These are phyloP conservation scores for Brachyistius frenatus DNA, from an alignment of 2,113 vertebrate genomes.

Conservation along the genomic window DNA sequence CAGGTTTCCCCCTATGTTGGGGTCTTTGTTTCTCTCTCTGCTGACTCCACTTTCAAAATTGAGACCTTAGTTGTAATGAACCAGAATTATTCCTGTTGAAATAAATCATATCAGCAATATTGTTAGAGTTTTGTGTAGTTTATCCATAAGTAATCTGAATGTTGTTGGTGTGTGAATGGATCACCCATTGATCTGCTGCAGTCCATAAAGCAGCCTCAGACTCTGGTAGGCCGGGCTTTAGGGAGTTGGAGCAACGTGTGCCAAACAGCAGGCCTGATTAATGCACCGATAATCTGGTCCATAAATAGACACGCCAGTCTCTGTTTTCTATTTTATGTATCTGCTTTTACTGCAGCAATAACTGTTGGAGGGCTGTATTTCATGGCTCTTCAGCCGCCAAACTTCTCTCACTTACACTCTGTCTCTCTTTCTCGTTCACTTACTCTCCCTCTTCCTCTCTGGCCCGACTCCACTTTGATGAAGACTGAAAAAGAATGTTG, in stretches of 20 bases:
- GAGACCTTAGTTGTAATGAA: neutral
- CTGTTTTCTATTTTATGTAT: constrained; percentile 85
- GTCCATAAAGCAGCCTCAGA: constrained; percentile 73
- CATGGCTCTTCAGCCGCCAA: constrained; percentile 75
- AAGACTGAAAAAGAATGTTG: constrained; percentile 67
- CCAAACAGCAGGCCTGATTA: constrained; percentile 82
- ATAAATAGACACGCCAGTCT: constrained; percentile 83
- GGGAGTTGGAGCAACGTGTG: constrained; percentile 57
- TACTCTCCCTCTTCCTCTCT: constrained; percentile 45
- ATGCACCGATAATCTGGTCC: constrained; percentile 83
- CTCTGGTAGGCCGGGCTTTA: constrained; percentile 54
- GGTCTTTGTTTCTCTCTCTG: no score
- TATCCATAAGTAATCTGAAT: constrained; percentile 48
- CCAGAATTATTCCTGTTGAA: constrained; percentile 15
- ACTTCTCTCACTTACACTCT: constrained; percentile 71
- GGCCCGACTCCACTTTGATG: constrained; percentile 70
- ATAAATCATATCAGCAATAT: constrained; percentile 18
- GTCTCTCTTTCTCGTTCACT: constrained; percentile 49
- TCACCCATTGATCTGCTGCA: constrained; percentile 62
- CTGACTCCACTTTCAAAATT: no score
- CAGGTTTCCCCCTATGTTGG: no score
- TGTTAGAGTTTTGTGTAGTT: constrained; percentile 55
- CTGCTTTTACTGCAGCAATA: constrained; percentile 84
- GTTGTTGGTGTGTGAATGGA: constrained; percentile 55
- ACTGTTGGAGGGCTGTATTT: constrained; percentile 80